These are phyloP conservation scores for Epizoanthus scotinus DNA, from an alignment of 92 coral and sea anemone genomes.

Conservation along the genomic window DNA sequence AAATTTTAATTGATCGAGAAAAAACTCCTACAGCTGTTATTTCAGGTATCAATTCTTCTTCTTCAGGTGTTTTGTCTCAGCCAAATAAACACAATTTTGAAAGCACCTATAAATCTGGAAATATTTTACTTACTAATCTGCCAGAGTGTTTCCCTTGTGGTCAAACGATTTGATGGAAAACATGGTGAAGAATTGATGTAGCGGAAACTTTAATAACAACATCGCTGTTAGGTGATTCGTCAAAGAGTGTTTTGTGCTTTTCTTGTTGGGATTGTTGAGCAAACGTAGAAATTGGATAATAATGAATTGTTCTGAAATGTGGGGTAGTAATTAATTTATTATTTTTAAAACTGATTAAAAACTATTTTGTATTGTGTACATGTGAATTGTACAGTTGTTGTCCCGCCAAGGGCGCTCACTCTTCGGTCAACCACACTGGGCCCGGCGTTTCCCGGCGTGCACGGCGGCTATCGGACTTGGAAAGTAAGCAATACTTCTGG, in stretches of 20 bases:
- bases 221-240: background rate
- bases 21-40: background rate
- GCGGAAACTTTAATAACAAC: background rate
- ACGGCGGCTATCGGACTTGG: no score
- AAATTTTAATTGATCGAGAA: background rate
- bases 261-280: background rate
- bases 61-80: background rate
- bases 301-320: conserved; percentile 19
- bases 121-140: background rate
- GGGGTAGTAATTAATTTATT: background rate
- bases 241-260: background rate
- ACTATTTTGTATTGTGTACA: no score
- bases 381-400: no score
- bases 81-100: background rate
- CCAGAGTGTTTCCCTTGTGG: background rate
- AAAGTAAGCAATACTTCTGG: no score
- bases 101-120: background rate
- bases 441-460: no score
- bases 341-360: no score
- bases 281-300: conserved; percentile 24
- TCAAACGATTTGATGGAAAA: background rate
- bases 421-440: no score
- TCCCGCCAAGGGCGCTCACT: no score
- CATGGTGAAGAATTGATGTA: conserved; percentile 3
- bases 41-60: no score